Evolutionary conservation across 1,140 invertebrate genomes (phyloP), one percentile per base, ranked within the genome.

Genomic region (Venturia canescens): DNA sequence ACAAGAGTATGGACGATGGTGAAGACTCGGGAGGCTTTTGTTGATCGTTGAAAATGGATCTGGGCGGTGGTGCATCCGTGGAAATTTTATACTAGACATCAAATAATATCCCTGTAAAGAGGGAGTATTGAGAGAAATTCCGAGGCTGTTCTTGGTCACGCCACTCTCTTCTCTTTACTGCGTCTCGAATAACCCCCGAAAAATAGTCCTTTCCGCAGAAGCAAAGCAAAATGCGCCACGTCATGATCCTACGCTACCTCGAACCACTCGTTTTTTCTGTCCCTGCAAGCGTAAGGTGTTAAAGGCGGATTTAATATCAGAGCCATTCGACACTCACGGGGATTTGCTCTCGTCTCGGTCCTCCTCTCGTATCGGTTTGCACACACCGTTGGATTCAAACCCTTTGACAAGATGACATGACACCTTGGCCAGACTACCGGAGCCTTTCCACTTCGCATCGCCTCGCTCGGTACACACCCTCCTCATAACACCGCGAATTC

Each of bases 241-340:
- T 15, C 11, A 63, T 15, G 21, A 63, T 63, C 60, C 60, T 63
- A 3, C 23, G 16, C 18, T n/a, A 15, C 23, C 60, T 63, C 21
- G 23, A 53, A 18, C n/a, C 18, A 53, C 18, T n/a, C n/a, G n/a
- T 21, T 21, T n/a, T 21, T 53, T 18, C 3, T 38, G 38, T 34
- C 34, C 50, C 50, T 79, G 26, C 50, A 72, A 66, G 71, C 81
- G 83, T 78, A 83, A 85, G 79, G 84, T 85, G 83, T 87, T 86
- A 87, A 85, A 86, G 85, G 78, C 84, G 84, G 83, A 85, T 88
- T 90, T 87, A 89, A 89, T 88, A 89, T 87, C 86, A 86, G 80
- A 79, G 87, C 83, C 86, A 88, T 85, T 83, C 78, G 85, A 88
- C 86, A 85, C 69, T 71, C 83, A 82, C 83, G 82, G 23, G 23